Evolutionary conservation across 2,888 invertebrate genomes (phyloP).

Genomic region (Colostygia pectinataria): DNA sequence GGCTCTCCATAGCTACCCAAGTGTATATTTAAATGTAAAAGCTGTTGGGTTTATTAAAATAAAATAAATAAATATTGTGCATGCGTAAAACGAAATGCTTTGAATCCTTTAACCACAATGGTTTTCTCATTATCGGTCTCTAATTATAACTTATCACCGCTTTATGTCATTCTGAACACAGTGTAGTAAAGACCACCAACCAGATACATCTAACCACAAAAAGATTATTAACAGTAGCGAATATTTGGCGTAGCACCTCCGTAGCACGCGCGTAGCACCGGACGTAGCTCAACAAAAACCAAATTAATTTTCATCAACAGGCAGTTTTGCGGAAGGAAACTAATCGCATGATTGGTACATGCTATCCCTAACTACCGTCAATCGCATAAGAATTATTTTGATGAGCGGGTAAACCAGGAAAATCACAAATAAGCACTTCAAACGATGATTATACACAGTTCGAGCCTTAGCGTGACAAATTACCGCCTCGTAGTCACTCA

Average conservation of each 20-base stretch:
- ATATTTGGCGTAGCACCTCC: background rate
- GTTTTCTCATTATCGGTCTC: background rate
- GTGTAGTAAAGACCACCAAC: no score
- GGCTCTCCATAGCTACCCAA: no score
- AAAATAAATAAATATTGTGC: no score
- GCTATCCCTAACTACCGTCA: background rate
- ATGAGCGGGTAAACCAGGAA: constrained; percentile 14
- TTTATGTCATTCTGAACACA: no score
- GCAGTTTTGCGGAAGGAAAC: background rate
- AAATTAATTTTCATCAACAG: background rate
- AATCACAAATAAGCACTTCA: constrained; percentile 15
- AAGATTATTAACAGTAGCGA: no score
- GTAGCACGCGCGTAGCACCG: constrained; percentile 1
- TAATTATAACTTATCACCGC: no score
- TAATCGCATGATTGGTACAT: background rate
- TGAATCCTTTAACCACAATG: background rate
- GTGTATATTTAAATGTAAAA: no score
- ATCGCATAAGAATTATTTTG: constrained; percentile 8
- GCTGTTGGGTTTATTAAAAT: no score
- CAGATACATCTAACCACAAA: no score
- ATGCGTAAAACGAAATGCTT: no score
- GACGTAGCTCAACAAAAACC: background rate
- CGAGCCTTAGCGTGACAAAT: constrained; percentile 22
- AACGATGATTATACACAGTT: constrained; percentile 18
- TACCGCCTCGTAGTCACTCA: constrained; percentile 14